These are phyloP conservation scores for Apis cerana DNA, from an alignment of 1,140 invertebrate species.

Conservation along the genomic window DNA sequence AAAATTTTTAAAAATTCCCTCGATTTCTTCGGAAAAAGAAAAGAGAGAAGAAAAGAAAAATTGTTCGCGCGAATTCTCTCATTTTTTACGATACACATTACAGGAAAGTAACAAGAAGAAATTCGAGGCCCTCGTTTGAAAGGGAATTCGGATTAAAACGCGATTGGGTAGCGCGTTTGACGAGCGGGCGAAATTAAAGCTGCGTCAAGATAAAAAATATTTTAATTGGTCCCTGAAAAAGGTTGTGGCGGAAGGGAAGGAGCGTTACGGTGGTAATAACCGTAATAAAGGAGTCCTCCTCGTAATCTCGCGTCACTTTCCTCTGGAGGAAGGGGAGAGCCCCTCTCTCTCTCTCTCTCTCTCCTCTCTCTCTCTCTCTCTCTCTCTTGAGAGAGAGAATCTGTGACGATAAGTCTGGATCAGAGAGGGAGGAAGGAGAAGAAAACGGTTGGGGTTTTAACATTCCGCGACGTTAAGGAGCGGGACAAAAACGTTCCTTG, in stretches of 20 bases:
- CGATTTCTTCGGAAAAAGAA: too few relatives aligned
- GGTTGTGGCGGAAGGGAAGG: background rate
- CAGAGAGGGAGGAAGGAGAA: background rate
- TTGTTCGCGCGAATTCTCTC: too few relatives aligned
- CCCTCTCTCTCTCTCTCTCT: background rate
- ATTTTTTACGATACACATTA: background rate
- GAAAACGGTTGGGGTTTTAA: background rate
- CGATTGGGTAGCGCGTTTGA: background rate
- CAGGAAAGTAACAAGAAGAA: background rate
- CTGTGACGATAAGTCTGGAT: conserved; percentile 27
- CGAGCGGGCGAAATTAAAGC: conserved; percentile 20
- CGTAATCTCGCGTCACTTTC: conserved; percentile 34
- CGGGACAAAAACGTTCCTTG: background rate
- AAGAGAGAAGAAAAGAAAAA: too few relatives aligned
- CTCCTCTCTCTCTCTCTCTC: background rate
- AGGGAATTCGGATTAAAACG: conserved; percentile 4
- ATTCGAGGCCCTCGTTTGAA: background rate
- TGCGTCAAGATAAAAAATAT: conserved; percentile 32
- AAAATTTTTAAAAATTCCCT: background rate
- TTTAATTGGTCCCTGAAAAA: conserved; percentile 34
- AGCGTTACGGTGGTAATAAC: conserved; percentile 20
- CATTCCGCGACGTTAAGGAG: conserved; percentile 23
- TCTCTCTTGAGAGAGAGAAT: background rate
- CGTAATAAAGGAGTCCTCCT: conserved; percentile 22
- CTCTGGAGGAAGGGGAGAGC: background rate